Conservation (phyloP, 2,113 vertebrate species). For the Brachypteracias leptosomus region DNA sequence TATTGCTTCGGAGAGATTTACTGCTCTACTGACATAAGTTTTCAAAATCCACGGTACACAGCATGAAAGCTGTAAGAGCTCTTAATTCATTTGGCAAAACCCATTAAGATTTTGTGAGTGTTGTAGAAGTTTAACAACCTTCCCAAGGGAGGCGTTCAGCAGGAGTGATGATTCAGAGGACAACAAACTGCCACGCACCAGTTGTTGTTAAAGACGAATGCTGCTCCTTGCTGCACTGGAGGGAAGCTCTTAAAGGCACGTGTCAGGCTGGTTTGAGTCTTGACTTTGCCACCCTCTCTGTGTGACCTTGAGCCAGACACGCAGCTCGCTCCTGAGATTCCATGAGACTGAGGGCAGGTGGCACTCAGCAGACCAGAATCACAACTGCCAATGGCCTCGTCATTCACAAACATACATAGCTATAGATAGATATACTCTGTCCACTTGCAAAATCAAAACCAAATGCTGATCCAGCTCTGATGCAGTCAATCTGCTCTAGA, state of each 20-base stretch:
- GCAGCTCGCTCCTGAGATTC: not conserved
- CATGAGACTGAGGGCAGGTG: not conserved
- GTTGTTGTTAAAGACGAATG: not conserved
- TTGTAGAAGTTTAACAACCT: not conserved
- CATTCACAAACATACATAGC: not conserved
- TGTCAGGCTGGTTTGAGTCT: not conserved
- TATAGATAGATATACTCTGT: not conserved
- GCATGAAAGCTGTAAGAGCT: not conserved
- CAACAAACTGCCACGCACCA: not conserved
- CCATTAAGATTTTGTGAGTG: constrained; percentile 23
- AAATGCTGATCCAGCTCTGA: not conserved
- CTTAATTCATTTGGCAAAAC: constrained; percentile 46
- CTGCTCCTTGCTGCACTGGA: not conserved
- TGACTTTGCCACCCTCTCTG: not conserved
- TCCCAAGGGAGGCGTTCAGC: not conserved
- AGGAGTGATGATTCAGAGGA: not conserved
- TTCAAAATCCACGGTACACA: not conserved
- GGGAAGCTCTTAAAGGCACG: not conserved
- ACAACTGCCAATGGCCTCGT: not conserved
- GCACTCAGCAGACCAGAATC: not conserved
- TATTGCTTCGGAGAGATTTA: not conserved
- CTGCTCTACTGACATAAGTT: not conserved
- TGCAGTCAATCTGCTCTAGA: not conserved
- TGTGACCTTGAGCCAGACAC: not conserved
- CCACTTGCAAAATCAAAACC: not conserved